Evolutionary conservation across 2,888 invertebrate genomes (phyloP).

Genomic region (Itoplectis maculator): DNA sequence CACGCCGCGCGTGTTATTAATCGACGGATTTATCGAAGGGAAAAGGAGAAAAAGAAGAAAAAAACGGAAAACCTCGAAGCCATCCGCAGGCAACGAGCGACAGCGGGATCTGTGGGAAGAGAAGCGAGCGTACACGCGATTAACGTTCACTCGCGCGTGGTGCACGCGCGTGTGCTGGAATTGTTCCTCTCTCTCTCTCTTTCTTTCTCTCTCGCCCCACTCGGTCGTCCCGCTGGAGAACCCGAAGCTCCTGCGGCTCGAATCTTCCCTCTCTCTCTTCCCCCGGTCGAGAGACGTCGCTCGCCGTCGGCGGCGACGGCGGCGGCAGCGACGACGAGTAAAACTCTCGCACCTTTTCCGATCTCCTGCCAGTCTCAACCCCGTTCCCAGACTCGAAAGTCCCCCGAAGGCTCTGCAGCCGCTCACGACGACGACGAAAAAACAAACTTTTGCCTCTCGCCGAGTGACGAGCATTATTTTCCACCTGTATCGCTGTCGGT

Average conservation of each 20-base stretch:
- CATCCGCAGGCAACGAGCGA: slow-evolving; percentile 47
- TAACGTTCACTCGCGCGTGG: slow-evolving; percentile 54
- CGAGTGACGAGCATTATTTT: not conserved
- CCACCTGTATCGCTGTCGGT: not conserved
- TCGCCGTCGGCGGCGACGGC: not conserved
- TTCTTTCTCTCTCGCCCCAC: slow-evolving; percentile 70
- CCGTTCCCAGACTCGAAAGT: slow-evolving; percentile 78
- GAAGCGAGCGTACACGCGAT: slow-evolving; percentile 61
- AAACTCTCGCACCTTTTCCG: slow-evolving; percentile 83
- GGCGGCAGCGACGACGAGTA: no score
- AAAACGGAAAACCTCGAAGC: slow-evolving; percentile 20
- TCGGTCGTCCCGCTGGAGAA: not conserved
- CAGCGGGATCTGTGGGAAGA: slow-evolving; percentile 60
- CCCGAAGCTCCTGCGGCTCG: slow-evolving; percentile 45
- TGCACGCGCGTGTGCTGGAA: slow-evolving; percentile 40
- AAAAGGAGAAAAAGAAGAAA: slow-evolving; percentile 17
- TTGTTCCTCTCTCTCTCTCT: slow-evolving; percentile 54
- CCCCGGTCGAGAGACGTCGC: not conserved
- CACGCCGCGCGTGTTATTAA: slow-evolving; percentile 1
- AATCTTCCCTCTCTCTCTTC: slow-evolving; percentile 42
- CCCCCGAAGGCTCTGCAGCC: slow-evolving; percentile 50
- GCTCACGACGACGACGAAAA: slow-evolving; percentile 3
- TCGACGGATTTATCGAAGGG: slow-evolving; percentile 24
- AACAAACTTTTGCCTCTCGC: not conserved
- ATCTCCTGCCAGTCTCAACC: slow-evolving; percentile 82